A percentile compares a stretch with the other conserved stretches of the same genome.
Conservation (phyloP, 2,888 invertebrate species). For the Apocheima hispidaria region DNA sequence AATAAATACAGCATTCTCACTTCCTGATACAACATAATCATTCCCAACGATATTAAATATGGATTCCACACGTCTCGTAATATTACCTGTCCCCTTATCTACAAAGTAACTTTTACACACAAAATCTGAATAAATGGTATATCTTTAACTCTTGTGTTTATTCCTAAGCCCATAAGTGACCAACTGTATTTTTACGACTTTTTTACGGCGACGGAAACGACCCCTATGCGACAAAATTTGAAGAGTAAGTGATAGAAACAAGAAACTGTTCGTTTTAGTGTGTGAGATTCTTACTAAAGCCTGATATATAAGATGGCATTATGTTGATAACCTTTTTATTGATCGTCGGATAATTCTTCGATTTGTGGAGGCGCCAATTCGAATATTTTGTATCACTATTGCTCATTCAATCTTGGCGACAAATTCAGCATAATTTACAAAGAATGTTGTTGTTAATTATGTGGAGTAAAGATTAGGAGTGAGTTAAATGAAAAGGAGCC, state of each 20-base stretch:
- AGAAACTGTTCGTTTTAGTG: constrained; percentile 23
- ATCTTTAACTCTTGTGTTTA: constrained; percentile 59
- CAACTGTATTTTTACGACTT: constrained; percentile 54
- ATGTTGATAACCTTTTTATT: constrained; percentile 26
- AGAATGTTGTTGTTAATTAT: too few relatives aligned
- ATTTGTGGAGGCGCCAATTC: not conserved
- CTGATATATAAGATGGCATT: constrained; percentile 4
- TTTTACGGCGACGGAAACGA: constrained; percentile 50
- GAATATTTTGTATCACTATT: not conserved
- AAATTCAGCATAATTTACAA: not conserved
- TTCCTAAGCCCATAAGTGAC: constrained; percentile 46
- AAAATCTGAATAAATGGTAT: constrained; percentile 36
- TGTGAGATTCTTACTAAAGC: constrained; percentile 23
- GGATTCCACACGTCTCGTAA: not conserved
- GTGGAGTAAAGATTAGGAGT: too few relatives aligned
- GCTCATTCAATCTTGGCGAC: not conserved
- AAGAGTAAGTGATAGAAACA: constrained; percentile 28
- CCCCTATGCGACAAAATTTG: constrained; percentile 43
- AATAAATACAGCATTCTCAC: constrained; percentile 11
- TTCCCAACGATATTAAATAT: constrained; percentile 3
- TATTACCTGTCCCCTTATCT: constrained; percentile 29
- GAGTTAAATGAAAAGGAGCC: too few relatives aligned
- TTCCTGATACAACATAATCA: not conserved
- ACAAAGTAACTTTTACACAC: constrained; percentile 35
- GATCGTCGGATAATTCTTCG: not conserved